These are phyloP conservation scores for Drosophila antonietae DNA, from an alignment of 2,888 invertebrate genomes.

Conservation along the genomic window DNA sequence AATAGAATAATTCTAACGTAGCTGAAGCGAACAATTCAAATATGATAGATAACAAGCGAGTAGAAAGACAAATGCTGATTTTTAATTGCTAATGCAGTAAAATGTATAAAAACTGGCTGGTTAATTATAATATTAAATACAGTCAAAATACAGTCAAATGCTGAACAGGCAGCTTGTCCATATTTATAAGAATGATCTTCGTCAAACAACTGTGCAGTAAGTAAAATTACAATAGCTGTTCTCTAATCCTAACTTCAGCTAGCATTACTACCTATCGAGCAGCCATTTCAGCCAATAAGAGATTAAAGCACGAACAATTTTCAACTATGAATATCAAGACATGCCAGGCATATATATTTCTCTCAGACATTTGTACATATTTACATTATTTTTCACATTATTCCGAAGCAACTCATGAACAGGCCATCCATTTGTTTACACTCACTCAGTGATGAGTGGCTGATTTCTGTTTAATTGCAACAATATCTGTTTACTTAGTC, in stretches of 20 bases:
- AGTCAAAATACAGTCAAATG: no score
- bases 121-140: no score
- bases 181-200: no score
- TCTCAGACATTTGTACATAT: not conserved
- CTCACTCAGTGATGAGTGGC: not conserved
- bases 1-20: not conserved
- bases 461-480: not conserved
- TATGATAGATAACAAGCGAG: not conserved
- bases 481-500: slow-evolving; percentile 21
- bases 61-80: no score
- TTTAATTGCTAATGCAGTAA: no score
- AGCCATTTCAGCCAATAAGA: not conserved
- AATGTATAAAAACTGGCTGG: no score
- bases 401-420: not conserved
- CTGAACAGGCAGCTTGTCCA: no score
- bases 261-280: not conserved
- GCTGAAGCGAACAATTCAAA: not conserved
- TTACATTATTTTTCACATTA: not conserved
- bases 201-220: not conserved
- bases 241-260: not conserved
- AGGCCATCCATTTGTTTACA: not conserved
- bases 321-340: not conserved
- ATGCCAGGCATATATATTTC: not conserved
- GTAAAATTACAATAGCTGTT: not conserved
- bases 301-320: not conserved